Conservation (phyloP, 2,888 invertebrate species). For the Perizoma flavofasciatum region DNA sequence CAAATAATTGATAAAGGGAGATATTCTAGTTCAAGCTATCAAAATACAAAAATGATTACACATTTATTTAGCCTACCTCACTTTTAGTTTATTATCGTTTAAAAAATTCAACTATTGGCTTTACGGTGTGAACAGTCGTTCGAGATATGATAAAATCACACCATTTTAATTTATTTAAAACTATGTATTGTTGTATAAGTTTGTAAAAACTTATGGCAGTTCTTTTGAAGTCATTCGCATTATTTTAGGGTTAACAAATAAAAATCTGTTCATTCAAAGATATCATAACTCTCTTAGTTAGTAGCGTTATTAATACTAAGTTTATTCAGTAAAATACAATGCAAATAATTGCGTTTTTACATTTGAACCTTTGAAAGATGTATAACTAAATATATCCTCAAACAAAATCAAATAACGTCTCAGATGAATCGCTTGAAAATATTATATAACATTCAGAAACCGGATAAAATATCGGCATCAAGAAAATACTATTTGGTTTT, state of each 20-base stretch:
- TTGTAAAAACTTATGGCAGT: too few relatives aligned
- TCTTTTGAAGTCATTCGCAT: too few relatives aligned
- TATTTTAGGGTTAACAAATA: neutral
- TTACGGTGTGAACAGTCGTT: neutral
- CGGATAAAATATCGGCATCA: neutral
- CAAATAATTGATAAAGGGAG: neutral
- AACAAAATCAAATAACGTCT: conserved; percentile 2
- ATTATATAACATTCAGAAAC: neutral
- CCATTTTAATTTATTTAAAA: too few relatives aligned
- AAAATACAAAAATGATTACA: conserved; percentile 28
- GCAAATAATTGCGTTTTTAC: conserved; percentile 46
- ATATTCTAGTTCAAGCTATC: conserved; percentile 9
- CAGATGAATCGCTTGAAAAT: neutral
- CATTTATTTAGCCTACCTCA: conserved; percentile 20
- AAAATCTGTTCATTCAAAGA: conserved; percentile 2
- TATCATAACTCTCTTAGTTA: conserved; percentile 12
- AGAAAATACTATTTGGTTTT: neutral
- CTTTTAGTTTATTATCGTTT: conserved; percentile 2
- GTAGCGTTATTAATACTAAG: conserved; percentile 4
- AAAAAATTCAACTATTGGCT: conserved; percentile 4
- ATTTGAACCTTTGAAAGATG: conserved; percentile 39
- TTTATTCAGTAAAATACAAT: conserved; percentile 23
- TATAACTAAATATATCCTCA: conserved; percentile 10
- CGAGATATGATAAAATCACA: too few relatives aligned
- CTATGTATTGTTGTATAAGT: neutral